Base-by-base conservation (phyloP, 2,113 vertebrate genomes). In the Halcyon malimbica region DNA sequence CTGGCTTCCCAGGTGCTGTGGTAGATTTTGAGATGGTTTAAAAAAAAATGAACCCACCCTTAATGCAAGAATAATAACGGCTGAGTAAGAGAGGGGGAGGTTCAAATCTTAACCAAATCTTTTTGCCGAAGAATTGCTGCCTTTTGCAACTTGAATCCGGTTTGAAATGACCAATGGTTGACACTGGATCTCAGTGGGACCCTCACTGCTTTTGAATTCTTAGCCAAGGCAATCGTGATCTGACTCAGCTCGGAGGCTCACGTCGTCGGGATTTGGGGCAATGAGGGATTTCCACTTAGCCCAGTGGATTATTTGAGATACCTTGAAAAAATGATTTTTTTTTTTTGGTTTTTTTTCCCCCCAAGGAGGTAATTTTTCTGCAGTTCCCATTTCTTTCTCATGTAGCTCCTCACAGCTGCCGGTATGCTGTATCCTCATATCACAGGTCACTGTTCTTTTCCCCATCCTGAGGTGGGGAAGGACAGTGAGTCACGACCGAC, bases 291-390 rank as follows among this genome's bases (percentile, higher is more conserved):
- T 73, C 35, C 17, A 5, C 13, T 59, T 42, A 12, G 35, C 48
- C 21, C 26, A 53, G 14, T 53, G 51, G 51, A 26, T 53, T 53
- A 28, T 28, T 14, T 26, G 13, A 53, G 26, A 25, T 5, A 51
- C 48, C 50, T 57, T 62, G 35, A 17, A 80, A 48, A 64, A 51
- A 37, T 23, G 26, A 67, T 64, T 64, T 20, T 35, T 35, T 35
- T 35, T 35, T 35, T 35, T 35, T 35, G 6, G 35, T 35, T 35
- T 35, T 35, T 35, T 42, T 21, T 5, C 7, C 11, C 9, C 20
- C 23, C 2, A 0, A 16, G 15, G 7, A 7, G 5, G 6, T 29
- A 0, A 3, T 60, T 71, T 71, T 85, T 39, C 53, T 85, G 46
- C 39, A 31, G 13, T 65, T 95, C 33, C 33, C 12, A 57, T 70